Base-by-base conservation (phyloP, 2,113 vertebrate genomes). In the Caretta caretta region DNA sequence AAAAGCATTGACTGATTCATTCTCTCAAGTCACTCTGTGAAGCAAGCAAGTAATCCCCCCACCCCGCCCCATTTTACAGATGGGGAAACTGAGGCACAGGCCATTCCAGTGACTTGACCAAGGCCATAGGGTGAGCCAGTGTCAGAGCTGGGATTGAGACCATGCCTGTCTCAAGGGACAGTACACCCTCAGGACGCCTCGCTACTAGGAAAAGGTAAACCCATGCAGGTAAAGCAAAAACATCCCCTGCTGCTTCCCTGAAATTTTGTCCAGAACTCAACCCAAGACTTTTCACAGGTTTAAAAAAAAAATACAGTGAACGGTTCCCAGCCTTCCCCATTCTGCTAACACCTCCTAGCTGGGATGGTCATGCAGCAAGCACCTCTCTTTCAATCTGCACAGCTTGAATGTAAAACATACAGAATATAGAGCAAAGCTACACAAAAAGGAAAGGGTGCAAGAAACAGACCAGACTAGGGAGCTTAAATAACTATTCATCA, bases 351-450 rank as follows among this genome's bases (percentile, higher is more conserved):
- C 7, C 80, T n/a, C 27, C 80, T 1, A 0, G 16, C 35, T 0
- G 57, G 46, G 69, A 19, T 35, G 79, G 2, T 27, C 19, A n/a
- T 79, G 31, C 5, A 19, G 0, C 1, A 38, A 16, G 59, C 59
- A 12, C 49, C 54, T 7, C 35, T 35, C 82, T 46, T 46, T 48
- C 50, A 25, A 80, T 25, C 24, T 46, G 38, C n/a, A 24, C 38
- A 76, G 72, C 50, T 42, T 4, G 0, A 2, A 17, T 20, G 4
- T n/a, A 12, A 0, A 2, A 4, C 1, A 20, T 19, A 3, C 35
- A 4, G 35, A 35, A 14, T 4, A 27, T 1, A 3, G 80, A 3
- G 1, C 10, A n/a, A 87, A 17, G 4, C 54, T 11, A 65, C 76
- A 81, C 53, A 1, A 29, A 38, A 83, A 83, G 11, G 3, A 46